Evolutionary conservation across 2,888 invertebrate species (phyloP), one percentile per base, ranked within the genome.

Genomic region (Dendrolimus pini): DNA sequence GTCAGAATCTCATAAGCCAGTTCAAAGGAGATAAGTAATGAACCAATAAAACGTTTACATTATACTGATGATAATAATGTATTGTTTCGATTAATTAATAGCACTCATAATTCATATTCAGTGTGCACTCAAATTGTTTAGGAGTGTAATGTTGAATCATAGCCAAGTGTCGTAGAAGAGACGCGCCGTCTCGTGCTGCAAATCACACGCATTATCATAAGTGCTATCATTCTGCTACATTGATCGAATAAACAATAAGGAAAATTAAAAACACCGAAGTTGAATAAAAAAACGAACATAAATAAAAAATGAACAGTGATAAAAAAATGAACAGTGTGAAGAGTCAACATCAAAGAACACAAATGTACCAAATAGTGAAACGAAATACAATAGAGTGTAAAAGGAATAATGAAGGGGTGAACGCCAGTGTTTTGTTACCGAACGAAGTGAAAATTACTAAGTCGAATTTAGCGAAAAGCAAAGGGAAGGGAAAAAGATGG

Each of bases 361-460:
- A 59, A 54, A 56, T 14, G 64, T 66, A 56, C 63, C 62, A 41
- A 65, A 68, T 58, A 70, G 65, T 63, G 64, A 65, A 56, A 66
- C 65, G 60, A 69, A 66, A 61, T 10, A 47, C 12, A 47, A 47
- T 47, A 10, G 47, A 47, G 47, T 47, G 62, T 66, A 59, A 69
- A 63, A 55, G 47, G 47, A 7, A 47, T 47, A 47, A 47, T 47
- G 47, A 10, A 12, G 47, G 47, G 12, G 65, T 64, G 61, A 65
- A 62, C 66, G 68, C 65, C 63, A 73, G 70, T 70, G 75, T 64
- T 64, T 72, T 68, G 66, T 66, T 64, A 58, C 60, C 67, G 62
- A 78, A 68, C 71, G 83, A 81, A 77, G 78, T 81, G 73, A 83
- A 77, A 78, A 75, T 71, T 67, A 71, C 70, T 62, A 86, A 83